Evolutionary conservation across 2,888 invertebrate species (phyloP), one percentile per base, ranked within the genome.

Genomic region (Drosophila mimica): DNA sequence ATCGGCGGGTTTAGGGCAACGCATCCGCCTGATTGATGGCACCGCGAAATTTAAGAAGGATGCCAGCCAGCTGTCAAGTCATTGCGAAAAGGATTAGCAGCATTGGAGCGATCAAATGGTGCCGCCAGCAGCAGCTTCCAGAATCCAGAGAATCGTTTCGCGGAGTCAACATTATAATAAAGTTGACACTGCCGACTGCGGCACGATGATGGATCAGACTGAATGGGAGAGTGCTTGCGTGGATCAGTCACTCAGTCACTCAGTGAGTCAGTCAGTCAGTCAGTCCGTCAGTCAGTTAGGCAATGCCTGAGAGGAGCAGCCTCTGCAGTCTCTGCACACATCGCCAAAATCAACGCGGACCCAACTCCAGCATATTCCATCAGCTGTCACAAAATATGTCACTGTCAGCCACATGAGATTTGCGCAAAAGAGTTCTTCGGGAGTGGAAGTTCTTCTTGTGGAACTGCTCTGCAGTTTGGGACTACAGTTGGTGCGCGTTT

Each of bases 21-120:
- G 80, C 83, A 90, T 87, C 79, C 89, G 87, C 76, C 85, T 92
- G 92, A 92, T 92, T 92, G 92, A 92, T 92, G 92, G 92, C 92
- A 92, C 89, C 92, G 92, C 91, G 87, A 91, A 92, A 92, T 89
- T 91, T 91, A 92, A 92, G 92, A 92, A 92, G 92, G 91, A 91
- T 91, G 91, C 91, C 83, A 89, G 82, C 81, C 92, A 91, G 90
- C 92, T 92, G 92, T 92, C 92, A 92, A 92, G 92, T 90, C 89
- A 86, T 91, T 90, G 92, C 90, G 89, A 87, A 92, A 92, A 92
- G 92, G 92, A 92, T 92, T 92, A 92, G 91, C 88, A 74, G 80
- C 71, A 63, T 64, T 67, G 79, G 60, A 79, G 76, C 81, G 83
- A 90, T 92, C 92, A 92, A 92, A 92, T 92, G 85, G 75, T 84